Conservation (phyloP, 2,113 vertebrate genomes). For the Caloenas nicobarica region DNA sequence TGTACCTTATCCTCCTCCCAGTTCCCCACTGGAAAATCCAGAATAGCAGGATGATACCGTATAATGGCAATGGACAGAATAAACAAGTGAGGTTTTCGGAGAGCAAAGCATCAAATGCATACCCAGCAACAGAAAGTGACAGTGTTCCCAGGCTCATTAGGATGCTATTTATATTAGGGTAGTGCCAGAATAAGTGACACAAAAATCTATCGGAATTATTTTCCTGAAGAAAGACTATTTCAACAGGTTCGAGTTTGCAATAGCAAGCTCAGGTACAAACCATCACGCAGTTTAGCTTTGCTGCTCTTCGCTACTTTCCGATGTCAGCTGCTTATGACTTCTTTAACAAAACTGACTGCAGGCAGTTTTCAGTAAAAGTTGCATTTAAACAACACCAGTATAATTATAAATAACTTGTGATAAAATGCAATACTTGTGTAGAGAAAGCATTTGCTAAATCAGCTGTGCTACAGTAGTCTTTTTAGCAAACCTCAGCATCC, state of each 20-base stretch:
- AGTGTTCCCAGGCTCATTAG: not conserved
- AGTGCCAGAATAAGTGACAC: not conserved
- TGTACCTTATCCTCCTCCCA: not conserved
- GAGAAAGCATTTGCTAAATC: not conserved
- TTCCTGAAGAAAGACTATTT: not conserved
- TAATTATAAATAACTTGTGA: not conserved
- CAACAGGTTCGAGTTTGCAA: not conserved
- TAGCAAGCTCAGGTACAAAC: not conserved
- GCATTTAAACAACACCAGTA: not conserved
- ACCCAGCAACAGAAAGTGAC: not conserved
- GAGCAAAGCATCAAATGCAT: not conserved
- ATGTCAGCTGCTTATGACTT: not conserved
- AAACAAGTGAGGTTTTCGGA: not conserved
- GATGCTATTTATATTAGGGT: not conserved
- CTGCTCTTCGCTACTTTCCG: not conserved
- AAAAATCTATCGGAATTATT: not conserved
- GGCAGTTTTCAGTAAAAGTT: not conserved
- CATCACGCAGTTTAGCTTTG: not conserved
- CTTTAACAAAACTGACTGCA: not conserved
- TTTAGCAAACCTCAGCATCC: conserved; percentile 22
- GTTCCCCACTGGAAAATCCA: not conserved
- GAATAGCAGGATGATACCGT: not conserved
- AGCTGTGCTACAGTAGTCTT: not conserved
- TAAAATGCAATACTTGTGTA: not conserved
- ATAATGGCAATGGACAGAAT: not conserved